Percentiles rank a stretch among this genome's conserved stretches.
Conservation (phyloP, 2,888 invertebrate species). For the Volucella inanis region DNA sequence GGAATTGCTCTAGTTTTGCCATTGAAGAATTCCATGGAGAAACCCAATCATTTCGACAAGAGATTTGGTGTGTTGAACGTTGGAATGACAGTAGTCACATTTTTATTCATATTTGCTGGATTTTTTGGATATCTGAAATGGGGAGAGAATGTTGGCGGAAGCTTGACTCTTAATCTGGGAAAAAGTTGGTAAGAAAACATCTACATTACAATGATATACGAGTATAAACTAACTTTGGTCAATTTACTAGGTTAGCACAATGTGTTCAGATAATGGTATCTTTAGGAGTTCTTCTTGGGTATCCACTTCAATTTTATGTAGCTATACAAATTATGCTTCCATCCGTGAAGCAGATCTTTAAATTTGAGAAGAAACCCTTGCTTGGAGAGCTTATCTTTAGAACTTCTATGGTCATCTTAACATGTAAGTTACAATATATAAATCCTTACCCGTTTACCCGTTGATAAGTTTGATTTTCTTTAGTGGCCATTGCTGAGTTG, state of each 20-base stretch:
- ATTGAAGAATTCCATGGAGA: slow-evolving; percentile 94
- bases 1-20: slow-evolving; percentile 97
- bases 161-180: slow-evolving; percentile 94
- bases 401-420: slow-evolving; percentile 88
- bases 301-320: slow-evolving; percentile 97
- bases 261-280: slow-evolving; percentile 93
- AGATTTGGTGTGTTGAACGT: slow-evolving; percentile 94
- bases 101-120: slow-evolving; percentile 91
- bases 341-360: slow-evolving; percentile 84
- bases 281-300: slow-evolving; percentile 93
- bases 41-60: slow-evolving; percentile 90
- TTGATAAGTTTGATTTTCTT: slow-evolving; percentile 77
- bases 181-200: slow-evolving; percentile 78
- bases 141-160: slow-evolving; percentile 91
- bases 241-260: slow-evolving; percentile 88
- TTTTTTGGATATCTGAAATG: slow-evolving; percentile 94
- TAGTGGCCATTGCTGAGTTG: slow-evolving; percentile 92
- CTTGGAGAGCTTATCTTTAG: slow-evolving; percentile 89
- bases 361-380: slow-evolving; percentile 85
- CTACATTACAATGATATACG: not conserved
- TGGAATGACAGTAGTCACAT: slow-evolving; percentile 92
- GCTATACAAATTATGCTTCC: slow-evolving; percentile 96
- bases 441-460: not conserved
- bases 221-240: not conserved
- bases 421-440: slow-evolving; percentile 90